A percentile compares a stretch with the other conserved stretches of the same genome.
phyloP scores from a whole-genome alignment of 2,888 invertebrate genomes.

The Chydorus sphaericus region DNA sequence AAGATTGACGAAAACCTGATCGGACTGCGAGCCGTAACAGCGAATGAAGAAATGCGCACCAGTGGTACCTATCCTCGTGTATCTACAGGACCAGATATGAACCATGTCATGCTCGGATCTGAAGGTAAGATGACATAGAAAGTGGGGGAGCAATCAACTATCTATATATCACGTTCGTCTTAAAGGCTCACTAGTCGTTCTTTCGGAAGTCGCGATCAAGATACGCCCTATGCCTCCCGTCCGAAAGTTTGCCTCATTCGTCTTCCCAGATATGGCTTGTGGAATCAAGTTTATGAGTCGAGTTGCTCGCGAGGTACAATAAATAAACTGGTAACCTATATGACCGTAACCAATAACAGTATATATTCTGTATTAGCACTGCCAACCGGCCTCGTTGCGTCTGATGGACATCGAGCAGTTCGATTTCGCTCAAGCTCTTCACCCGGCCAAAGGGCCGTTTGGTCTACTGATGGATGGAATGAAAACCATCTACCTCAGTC shows the following conservation, averaged over 20 bases:
- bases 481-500: constrained; percentile 74
- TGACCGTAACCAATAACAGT: too few relatives aligned
- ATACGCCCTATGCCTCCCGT: constrained; percentile 75
- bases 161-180: too few relatives aligned
- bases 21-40: constrained; percentile 73
- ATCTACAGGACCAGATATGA: constrained; percentile 90
- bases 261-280: constrained; percentile 80
- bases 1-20: constrained; percentile 93
- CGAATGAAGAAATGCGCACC: constrained; percentile 62
- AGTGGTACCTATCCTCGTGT: constrained; percentile 70
- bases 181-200: constrained; percentile 81
- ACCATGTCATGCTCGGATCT: constrained; percentile 76
- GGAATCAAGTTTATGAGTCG: constrained; percentile 84
- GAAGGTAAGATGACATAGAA: too few relatives aligned
- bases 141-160: too few relatives aligned
- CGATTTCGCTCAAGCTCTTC: constrained; percentile 70
- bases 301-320: constrained; percentile 39
- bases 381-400: constrained; percentile 92
- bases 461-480: constrained; percentile 56
- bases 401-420: constrained; percentile 98
- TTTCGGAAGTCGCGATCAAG: constrained; percentile 80
- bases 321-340: too few relatives aligned
- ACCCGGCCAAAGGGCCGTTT: constrained; percentile 42
- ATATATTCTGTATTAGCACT: too few relatives aligned
- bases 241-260: constrained; percentile 80